Percentiles rank a stretch among this genome's conserved stretches.
Evolutionary conservation across 2,797 vertebrate species (phyloP).

Genomic region (Chelmon rostratus): DNA sequence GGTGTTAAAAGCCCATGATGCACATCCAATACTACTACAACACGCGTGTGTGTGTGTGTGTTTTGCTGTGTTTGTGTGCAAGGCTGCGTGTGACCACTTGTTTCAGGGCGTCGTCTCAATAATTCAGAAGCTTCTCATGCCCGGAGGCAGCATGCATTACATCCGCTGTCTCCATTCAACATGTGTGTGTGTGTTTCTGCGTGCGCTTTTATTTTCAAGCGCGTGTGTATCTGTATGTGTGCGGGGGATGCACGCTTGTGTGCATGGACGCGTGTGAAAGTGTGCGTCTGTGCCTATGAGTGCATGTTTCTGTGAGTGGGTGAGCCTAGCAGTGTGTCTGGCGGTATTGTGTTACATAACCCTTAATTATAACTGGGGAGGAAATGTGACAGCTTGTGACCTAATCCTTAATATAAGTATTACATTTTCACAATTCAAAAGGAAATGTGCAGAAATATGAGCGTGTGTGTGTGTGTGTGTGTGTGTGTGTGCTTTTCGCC

Average conservation of each 20-base stretch:
- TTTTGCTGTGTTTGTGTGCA: constrained; percentile 34
- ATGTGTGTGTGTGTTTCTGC: constrained; percentile 5
- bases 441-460: constrained; percentile 19
- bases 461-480: constrained; percentile 13
- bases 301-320: background rate
- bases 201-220: background rate
- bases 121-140: constrained; percentile 66
- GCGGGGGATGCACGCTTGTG: background rate
- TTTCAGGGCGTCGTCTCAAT: constrained; percentile 67
- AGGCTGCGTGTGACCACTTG: constrained; percentile 58
- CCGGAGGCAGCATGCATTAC: constrained; percentile 56
- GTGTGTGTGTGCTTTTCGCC: constrained; percentile 34
- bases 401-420: constrained; percentile 77
- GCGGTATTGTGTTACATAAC: constrained; percentile 73
- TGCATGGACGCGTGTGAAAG: background rate
- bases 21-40: constrained; percentile 30
- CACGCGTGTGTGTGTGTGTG: constrained; percentile 21
- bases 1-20: constrained; percentile 43
- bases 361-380: constrained; percentile 77
- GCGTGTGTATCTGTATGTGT: background rate
- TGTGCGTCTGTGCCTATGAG: background rate
- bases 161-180: constrained; percentile 49
- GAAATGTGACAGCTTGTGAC: constrained; percentile 82
- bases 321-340: constrained; percentile 46
- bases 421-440: constrained; percentile 73